A percentile compares a stretch with the other conserved stretches of the same genome.
Conservation (phyloP, 2,797 vertebrate genomes). For the Capromys pilorides region DNA sequence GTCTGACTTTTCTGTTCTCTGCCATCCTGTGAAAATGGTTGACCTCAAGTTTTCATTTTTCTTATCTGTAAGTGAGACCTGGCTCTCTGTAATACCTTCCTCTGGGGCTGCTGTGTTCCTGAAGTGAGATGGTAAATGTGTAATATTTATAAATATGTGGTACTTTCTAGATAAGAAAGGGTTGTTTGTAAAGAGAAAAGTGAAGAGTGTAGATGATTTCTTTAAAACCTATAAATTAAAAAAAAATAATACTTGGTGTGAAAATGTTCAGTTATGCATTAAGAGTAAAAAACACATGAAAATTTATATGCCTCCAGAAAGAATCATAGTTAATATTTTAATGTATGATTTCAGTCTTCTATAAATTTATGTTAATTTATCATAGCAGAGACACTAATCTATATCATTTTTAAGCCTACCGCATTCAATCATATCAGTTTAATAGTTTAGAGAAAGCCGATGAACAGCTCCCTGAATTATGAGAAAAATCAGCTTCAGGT, state of each 20-base stretch:
- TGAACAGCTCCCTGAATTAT: background rate
- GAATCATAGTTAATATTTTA: constrained; percentile 37
- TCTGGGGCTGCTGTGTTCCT: background rate
- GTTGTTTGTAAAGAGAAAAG: constrained; percentile 28
- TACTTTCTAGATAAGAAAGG: background rate
- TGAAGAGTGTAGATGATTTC: background rate
- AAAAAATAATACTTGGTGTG: constrained; percentile 8
- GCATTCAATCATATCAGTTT: background rate
- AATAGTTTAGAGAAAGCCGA: background rate
- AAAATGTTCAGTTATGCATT: constrained; percentile 12
- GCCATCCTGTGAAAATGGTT: background rate
- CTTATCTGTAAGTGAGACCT: background rate
- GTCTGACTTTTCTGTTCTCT: background rate
- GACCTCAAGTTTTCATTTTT: background rate
- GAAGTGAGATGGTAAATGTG: background rate
- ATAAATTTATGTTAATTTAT: background rate
- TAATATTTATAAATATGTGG: background rate
- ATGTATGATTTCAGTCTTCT: constrained; percentile 10
- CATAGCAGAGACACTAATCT: background rate
- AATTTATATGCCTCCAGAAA: background rate
- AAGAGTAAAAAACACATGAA: background rate
- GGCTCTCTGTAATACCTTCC: background rate
- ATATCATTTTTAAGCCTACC: background rate
- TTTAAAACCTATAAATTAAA: background rate
- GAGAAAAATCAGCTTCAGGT: constrained; percentile 20